phyloP scores from a whole-genome alignment of 2,113 vertebrate genomes.

The Pteruthius melanotis region DNA sequence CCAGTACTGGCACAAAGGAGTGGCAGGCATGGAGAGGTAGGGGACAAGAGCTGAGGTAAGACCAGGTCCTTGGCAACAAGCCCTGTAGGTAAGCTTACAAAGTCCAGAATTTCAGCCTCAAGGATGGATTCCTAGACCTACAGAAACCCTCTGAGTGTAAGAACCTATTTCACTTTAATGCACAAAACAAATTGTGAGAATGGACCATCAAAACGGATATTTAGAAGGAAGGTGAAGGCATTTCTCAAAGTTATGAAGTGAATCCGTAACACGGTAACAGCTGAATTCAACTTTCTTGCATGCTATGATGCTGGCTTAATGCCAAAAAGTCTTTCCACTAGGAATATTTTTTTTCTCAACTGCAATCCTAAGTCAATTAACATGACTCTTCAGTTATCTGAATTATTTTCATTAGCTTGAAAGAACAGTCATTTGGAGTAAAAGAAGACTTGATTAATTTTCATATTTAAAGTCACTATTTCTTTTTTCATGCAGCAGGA shows the following conservation, averaged over 20 bases:
- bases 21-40: neutral
- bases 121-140: neutral
- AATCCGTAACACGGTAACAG: neutral
- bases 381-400: neutral
- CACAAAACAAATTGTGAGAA: neutral
- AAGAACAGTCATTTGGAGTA: conserved; percentile 19
- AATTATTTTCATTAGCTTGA: conserved; percentile 50
- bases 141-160: neutral
- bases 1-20: neutral
- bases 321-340: neutral
- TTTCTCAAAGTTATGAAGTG: neutral
- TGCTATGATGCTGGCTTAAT: neutral
- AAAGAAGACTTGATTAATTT: conserved; percentile 42
- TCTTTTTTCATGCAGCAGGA: neutral
- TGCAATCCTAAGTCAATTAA: neutral
- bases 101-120: neutral
- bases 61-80: neutral
- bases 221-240: neutral
- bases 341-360: neutral
- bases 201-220: neutral
- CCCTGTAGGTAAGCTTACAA: neutral
- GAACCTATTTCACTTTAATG: neutral
- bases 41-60: neutral
- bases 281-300: neutral
- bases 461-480: neutral